Evolutionary conservation across 2,113 vertebrate genomes (phyloP), one percentile per base, ranked within the genome.

Genomic region (Bos indicus): DNA sequence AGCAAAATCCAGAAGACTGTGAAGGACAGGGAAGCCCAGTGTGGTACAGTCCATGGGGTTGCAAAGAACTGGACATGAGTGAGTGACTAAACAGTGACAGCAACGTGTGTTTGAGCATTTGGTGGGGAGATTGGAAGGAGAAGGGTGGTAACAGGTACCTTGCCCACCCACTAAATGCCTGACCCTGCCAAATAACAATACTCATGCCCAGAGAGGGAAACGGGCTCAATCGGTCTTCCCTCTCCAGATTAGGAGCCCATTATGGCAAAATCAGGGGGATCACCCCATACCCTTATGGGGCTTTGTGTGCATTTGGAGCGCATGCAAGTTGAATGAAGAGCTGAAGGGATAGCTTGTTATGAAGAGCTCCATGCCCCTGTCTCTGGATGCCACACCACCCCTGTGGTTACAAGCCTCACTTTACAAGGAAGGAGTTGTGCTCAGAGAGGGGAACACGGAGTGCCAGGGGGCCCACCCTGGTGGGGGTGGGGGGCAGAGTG

Each of bases 401-500:
- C 82, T 23, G 46, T 25, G 59, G n/a, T 2, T 6, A 12, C 1
- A 26, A 16, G 36, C 81, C 46, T 33, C 13, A 25, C 5, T 19
- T 48, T 36, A 23, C 46, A 36, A 30, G n/a, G 74, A 74, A 52
- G 60, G 36, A 59, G 23, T 9, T 2, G 1, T 3, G 28, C 59
- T 56, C 11, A 9, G 85, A 56, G 64, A 40, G 28, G 4, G 25
- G 30, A 14, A 12, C 0, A 1, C 8, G 3, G 40, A 48, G 48
- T 17, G n/a, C 2, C 25, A 56, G 71, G 9, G 0, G 25, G 33
- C 56, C 51, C 48, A 6, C 84, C 17, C 46, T 16, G 64, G 17
- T 12, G 9, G 43, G 6, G 23, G 33, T 0, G 0, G 6, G 3
- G 3, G 9, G 1, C 40, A 3, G 28, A 7, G 26, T 0, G 7